Percentiles rank a stretch among this genome's conserved stretches.
These are phyloP conservation scores for Pogonomyrmex californicus DNA, from an alignment of 1,140 invertebrate genomes.

Conservation along the genomic window DNA sequence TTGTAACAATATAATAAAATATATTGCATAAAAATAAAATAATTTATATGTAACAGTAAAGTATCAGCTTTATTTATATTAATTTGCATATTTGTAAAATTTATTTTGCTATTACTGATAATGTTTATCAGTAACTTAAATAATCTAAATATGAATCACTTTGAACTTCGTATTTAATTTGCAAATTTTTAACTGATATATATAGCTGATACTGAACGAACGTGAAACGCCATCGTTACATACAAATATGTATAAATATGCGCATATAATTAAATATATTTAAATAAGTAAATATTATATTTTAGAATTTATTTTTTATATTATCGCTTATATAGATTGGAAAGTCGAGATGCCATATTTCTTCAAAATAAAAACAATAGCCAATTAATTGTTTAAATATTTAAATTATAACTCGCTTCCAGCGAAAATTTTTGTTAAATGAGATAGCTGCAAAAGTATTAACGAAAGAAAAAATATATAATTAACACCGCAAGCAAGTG, in stretches of 20 bases:
- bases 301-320: background rate
- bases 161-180: background rate
- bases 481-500: background rate
- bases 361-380: background rate
- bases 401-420: constrained; percentile 1
- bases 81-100: background rate
- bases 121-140: background rate
- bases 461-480: constrained; percentile 29
- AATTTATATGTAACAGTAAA: background rate
- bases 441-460: constrained; percentile 16
- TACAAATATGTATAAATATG: background rate
- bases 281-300: background rate
- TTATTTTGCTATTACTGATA: background rate
- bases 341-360: background rate
- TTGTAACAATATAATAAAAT: background rate
- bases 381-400: constrained; percentile 3
- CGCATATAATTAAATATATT: background rate
- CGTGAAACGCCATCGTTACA: background rate
- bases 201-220: background rate
- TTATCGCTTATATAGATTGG: background rate
- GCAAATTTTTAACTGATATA: background rate
- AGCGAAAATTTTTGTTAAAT: constrained; percentile 14
- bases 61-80: background rate
- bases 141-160: background rate
- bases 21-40: background rate